A percentile compares a stretch with the other conserved stretches of the same genome.
phyloP scores from a whole-genome alignment of 2,797 vertebrate genomes.

The Ptychobarbus kaznakovi region DNA sequence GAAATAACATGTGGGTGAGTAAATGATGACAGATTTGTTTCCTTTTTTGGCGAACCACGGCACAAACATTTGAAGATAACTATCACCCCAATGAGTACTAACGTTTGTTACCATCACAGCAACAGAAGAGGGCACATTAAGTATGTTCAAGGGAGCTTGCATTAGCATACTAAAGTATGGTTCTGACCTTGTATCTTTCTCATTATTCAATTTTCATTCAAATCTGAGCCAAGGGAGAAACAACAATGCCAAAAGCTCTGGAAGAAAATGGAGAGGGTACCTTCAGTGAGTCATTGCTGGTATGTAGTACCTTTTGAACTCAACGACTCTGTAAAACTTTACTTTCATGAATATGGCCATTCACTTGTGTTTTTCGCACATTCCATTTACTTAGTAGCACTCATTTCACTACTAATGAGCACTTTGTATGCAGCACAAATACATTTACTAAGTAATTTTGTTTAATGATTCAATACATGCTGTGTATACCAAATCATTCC shows the following conservation, averaged over 20 bases:
- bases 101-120: background rate
- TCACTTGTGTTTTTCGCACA: background rate
- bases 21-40: background rate
- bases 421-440: conserved; percentile 30
- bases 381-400: background rate
- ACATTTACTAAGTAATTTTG: background rate
- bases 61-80: conserved; percentile 6
- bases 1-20: background rate
- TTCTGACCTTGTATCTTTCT: background rate
- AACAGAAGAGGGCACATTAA: background rate
- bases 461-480: background rate
- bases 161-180: conserved; percentile 1
- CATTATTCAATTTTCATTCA: conserved; percentile 5
- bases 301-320: conserved; percentile 1
- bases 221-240: background rate
- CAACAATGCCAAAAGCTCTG: background rate
- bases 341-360: conserved; percentile 1
- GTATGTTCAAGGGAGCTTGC: background rate
- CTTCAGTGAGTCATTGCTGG: conserved; percentile 3
- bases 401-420: conserved; percentile 17
- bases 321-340: background rate
- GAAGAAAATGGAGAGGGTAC: background rate
- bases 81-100: background rate
- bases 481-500: background rate
- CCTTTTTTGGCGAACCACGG: background rate